phyloP scores from a whole-genome alignment of 2,113 vertebrate species.

The Leiothrix lutea region DNA sequence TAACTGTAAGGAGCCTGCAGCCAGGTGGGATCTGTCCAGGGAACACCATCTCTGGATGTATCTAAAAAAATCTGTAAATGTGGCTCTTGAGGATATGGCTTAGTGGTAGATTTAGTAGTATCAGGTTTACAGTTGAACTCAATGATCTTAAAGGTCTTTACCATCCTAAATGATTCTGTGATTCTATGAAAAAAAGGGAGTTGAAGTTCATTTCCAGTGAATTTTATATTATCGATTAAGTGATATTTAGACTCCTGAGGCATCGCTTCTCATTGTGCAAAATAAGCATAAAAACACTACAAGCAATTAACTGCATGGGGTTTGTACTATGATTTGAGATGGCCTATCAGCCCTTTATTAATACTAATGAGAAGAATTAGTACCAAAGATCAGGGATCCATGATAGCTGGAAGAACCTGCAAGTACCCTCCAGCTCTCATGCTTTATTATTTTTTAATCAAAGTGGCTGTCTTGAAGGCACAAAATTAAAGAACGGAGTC shows the following conservation, averaged over 20 bases:
- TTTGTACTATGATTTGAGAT: slow-evolving; percentile 60
- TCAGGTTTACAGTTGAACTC: background rate
- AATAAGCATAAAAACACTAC: slow-evolving; percentile 78
- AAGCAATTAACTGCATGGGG: slow-evolving; percentile 76
- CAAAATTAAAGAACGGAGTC: slow-evolving; percentile 75
- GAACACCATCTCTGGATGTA: background rate
- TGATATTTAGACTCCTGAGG: slow-evolving; percentile 65
- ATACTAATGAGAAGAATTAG: slow-evolving; percentile 81
- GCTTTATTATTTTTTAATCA: slow-evolving; percentile 85
- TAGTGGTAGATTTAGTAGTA: background rate
- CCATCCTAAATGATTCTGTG: background rate
- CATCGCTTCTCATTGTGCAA: slow-evolving; percentile 69
- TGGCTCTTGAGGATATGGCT: background rate
- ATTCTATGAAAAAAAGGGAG: slow-evolving; percentile 3
- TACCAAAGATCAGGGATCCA: slow-evolving; percentile 74
- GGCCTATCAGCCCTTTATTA: slow-evolving; percentile 75
- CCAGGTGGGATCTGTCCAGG: background rate
- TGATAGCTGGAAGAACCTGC: slow-evolving; percentile 68
- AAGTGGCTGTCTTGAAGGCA: slow-evolving; percentile 79
- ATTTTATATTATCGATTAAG: slow-evolving; percentile 75
- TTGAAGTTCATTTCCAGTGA: slow-evolving; percentile 55
- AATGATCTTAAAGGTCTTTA: background rate
- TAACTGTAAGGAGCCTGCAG: background rate
- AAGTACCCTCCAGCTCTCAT: slow-evolving; percentile 72
- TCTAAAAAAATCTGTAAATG: background rate